Percentiles rank a stretch among this genome's conserved stretches.
Evolutionary conservation across 1,140 invertebrate genomes (phyloP).

Genomic region (Agrilus planipennis): DNA sequence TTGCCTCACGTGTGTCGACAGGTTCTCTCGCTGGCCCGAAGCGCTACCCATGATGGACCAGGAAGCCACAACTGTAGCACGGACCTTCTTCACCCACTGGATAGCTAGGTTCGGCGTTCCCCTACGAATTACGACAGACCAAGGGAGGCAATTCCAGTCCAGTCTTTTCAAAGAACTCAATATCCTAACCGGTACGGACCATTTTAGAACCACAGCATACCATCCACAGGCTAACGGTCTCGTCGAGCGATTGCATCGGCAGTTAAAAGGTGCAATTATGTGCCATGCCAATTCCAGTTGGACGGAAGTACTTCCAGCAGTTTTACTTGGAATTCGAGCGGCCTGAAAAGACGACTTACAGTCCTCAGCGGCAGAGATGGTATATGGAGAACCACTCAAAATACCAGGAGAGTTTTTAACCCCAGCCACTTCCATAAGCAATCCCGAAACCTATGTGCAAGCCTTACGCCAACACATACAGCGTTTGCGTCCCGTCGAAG

Average conservation of each 20-base stretch:
- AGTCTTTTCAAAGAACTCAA: slow-evolving; percentile 11
- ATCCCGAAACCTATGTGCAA: too few relatives aligned
- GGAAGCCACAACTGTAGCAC: slow-evolving; percentile 13
- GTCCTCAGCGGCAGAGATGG: slow-evolving; percentile 24
- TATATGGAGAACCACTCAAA: slow-evolving; percentile 21
- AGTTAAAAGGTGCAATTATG: slow-evolving; percentile 22
- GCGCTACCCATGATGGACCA: slow-evolving; percentile 28
- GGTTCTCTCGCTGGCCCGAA: slow-evolving; percentile 36
- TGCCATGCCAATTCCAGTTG: slow-evolving; percentile 10
- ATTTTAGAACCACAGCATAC: slow-evolving; percentile 17
- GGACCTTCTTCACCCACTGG: slow-evolving; percentile 18
- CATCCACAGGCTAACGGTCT: slow-evolving; percentile 26
- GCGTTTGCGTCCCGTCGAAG: too few relatives aligned
- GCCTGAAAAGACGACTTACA: slow-evolving; percentile 19
- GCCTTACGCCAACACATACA: too few relatives aligned
- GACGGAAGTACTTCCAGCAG: slow-evolving; percentile 13
- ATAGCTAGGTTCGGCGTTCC: slow-evolving; percentile 25
- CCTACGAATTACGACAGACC: slow-evolving; percentile 16
- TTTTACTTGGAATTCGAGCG: slow-evolving; percentile 16
- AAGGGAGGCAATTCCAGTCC: slow-evolving; percentile 21
- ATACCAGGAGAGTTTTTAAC: slow-evolving; percentile 17
- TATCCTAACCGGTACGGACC: slow-evolving; percentile 2
- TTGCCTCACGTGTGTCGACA: slow-evolving; percentile 34
- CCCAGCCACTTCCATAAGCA: too few relatives aligned
- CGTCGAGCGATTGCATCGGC: slow-evolving; percentile 24